Base-by-base conservation (phyloP, 23 tunicate genomes). In the Aplidium turbinatum region DNA sequence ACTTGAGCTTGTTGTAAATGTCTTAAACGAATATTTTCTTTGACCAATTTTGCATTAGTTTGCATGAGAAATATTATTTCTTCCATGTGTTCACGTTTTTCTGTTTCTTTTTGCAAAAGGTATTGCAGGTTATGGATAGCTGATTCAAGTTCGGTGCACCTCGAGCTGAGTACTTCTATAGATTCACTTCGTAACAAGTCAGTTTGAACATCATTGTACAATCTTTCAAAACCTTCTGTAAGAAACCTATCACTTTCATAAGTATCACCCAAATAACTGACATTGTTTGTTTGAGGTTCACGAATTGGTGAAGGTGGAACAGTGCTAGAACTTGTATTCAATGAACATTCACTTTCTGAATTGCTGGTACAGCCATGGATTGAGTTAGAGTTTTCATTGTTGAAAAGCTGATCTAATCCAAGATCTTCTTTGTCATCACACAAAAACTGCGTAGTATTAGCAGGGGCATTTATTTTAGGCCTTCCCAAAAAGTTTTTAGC, bases 391-490 rank as follows among this genome's bases (percentile, higher is more conserved):
- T 19, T 11, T 4, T 16, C 29, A 3, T 19, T 9, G 50, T 27
- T 7, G 30, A 38, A 54, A 4, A 30, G 35, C 21, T 54, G 24
- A 18, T 65, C 72, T 7, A 38, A 3, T 29, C 72, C 61, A 47
- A 67, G 68, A 47, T 47, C 31, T 24, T 70, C 76, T 30, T 70
- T 70, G 35, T 70, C 76, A 5, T 21, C 76, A 22, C 57, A 70
- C 9, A 70, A 19, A 70, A 70, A 70, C 26, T 70, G 76, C 4
- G 76, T 70, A 6, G 76, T 70, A 22, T 70, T 70, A 3, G 76
- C 76, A 5, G 76, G 87, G 29, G 87, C 87, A 55, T 81, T 81
- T 25, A 81, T 81, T 47, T 81, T 81, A 0, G 87, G 87, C 25
- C 87, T 46, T 0, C 63, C 68, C 48, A 81, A 47, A 60, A 72